Base-by-base conservation (phyloP, 2,888 invertebrate genomes). In the Willowsia nigromaculata region DNA sequence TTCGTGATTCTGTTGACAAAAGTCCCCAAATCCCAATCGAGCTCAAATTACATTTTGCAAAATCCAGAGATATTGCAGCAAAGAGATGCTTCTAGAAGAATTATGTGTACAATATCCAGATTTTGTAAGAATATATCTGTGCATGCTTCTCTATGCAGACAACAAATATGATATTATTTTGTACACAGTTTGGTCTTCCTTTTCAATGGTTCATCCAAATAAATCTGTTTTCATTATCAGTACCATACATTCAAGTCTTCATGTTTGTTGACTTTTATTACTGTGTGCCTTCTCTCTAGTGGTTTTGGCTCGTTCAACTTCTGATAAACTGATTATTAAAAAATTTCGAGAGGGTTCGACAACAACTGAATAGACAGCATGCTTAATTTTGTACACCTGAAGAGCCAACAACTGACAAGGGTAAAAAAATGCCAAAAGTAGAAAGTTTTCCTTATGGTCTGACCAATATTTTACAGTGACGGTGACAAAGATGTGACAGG, bases 41-140 rank as follows among this genome's bases (percentile, higher is more conserved):
- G 50, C 50, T 74, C 50, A 50, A 50, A 74, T 50, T 50, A 47
- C 43, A 74, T 74, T 74, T 74, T 74, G 43, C 22, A 71, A 71
- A 71, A 40, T 37, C 33, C n/a, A n/a, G n/a, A n/a, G n/a, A n/a
- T n/a, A n/a, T n/a, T n/a, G n/a, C n/a, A n/a, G n/a, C n/a, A n/a
- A n/a, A n/a, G n/a, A n/a, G n/a, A n/a, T n/a, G n/a, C n/a, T n/a
- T n/a, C n/a, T n/a, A n/a, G n/a, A n/a, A n/a, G n/a, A n/a, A n/a
- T n/a, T n/a, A n/a, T n/a, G n/a, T n/a, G n/a, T n/a, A n/a, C n/a
- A n/a, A n/a, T n/a, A n/a, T n/a, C n/a, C n/a, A n/a, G n/a, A n/a
- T n/a, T n/a, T n/a, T n/a, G n/a, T n/a, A n/a, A n/a, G n/a, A n/a
- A n/a, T n/a, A n/a, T n/a, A n/a, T n/a, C n/a, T n/a, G n/a, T n/a